Conservation (phyloP, 2,888 invertebrate genomes). For the Cheilosia urbana region DNA sequence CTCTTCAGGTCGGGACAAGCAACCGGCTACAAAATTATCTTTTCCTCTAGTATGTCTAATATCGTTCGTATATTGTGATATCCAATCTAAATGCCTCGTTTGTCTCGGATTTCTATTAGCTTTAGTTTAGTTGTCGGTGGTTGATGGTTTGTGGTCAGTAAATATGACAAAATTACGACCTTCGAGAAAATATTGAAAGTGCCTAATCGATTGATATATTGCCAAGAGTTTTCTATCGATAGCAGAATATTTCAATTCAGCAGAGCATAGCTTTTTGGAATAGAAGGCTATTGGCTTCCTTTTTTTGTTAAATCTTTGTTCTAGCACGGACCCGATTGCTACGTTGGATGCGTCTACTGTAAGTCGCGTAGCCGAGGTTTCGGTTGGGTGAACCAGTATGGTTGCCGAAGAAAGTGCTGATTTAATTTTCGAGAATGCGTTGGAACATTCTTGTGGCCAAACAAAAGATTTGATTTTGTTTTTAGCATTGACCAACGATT, state of each 20-base stretch:
- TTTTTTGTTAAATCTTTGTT: constrained; percentile 2
- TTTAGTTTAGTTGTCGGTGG: constrained; percentile 19
- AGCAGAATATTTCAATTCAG: constrained; percentile 1
- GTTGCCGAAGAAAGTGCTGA: no score
- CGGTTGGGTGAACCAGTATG: no score
- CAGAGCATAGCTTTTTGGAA: constrained; percentile 7
- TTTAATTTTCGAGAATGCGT: no score
- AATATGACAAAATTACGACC: constrained; percentile 2
- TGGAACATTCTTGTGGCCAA: no score
- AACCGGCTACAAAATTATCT: constrained; percentile 20
- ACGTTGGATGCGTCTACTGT: no score
- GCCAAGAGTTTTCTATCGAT: no score
- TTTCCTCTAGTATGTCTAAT: constrained; percentile 25
- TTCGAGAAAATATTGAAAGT: constrained; percentile 27
- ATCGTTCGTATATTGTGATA: constrained; percentile 29
- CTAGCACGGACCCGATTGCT: constrained; percentile 6
- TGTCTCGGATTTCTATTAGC: constrained; percentile 31
- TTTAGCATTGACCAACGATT: no score
- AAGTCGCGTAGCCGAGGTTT: no score
- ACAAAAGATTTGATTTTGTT: no score
- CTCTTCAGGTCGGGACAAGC: constrained; percentile 20
- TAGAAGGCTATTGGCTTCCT: constrained; percentile 18
- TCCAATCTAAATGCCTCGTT: constrained; percentile 13
- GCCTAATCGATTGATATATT: background rate
- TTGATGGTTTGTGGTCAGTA: constrained; percentile 26